Percentiles rank a stretch among this genome's conserved stretches.
These are phyloP conservation scores for Fregata magnificens DNA, from an alignment of 2,113 vertebrate species.

Conservation along the genomic window DNA sequence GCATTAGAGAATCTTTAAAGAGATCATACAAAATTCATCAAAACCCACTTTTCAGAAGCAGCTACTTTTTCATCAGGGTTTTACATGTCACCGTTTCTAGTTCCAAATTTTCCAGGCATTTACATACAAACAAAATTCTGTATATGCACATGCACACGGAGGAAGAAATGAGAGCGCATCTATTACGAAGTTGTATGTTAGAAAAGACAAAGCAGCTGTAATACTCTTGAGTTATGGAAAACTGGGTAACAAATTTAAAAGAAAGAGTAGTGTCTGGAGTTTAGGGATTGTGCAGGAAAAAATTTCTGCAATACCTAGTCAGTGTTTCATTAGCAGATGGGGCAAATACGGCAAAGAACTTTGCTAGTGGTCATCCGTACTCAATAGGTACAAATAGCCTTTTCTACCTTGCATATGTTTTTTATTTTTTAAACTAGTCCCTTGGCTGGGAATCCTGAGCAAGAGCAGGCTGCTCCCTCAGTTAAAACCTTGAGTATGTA, in stretches of 20 bases:
- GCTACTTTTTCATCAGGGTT: constrained; percentile 54
- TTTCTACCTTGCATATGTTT: not conserved
- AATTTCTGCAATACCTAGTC: not conserved
- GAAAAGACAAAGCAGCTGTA: not conserved
- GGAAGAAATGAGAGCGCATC: not conserved
- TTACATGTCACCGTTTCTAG: constrained; percentile 45
- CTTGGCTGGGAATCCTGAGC: not conserved
- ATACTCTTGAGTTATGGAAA: not conserved
- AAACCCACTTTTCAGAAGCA: constrained; percentile 72
- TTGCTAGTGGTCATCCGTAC: not conserved
- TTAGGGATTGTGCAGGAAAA: not conserved
- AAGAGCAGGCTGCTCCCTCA: not conserved
- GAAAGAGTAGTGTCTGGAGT: not conserved
- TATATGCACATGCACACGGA: not conserved
- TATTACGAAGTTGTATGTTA: not conserved
- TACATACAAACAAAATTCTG: constrained; percentile 50
- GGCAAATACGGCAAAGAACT: not conserved
- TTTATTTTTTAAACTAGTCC: not conserved
- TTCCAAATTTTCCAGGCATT: constrained; percentile 26
- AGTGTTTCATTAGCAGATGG: not conserved
- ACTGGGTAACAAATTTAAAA: not conserved
- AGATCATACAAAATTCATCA: constrained; percentile 79
- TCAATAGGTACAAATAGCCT: not conserved
- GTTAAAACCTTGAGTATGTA: not conserved
- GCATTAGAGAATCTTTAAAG: constrained; percentile 72